These are phyloP conservation scores for Saguinus imperator DNA, from an alignment of 2,113 vertebrate genomes.

Conservation along the genomic window DNA sequence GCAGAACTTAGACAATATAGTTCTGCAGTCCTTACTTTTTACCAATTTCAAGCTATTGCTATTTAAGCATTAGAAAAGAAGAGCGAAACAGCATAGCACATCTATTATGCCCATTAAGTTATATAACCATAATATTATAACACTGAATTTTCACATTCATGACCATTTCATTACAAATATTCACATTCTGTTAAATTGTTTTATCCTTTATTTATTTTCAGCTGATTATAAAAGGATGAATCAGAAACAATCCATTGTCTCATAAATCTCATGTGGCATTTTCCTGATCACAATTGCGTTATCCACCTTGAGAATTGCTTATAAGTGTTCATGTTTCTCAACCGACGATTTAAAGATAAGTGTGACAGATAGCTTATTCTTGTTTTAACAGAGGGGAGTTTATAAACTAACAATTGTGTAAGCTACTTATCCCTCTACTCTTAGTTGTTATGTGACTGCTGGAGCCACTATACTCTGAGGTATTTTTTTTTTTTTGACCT, in stretches of 20 bases:
- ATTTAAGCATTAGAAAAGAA: background rate
- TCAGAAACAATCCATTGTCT: background rate
- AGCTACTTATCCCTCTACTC: background rate
- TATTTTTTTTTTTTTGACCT: background rate
- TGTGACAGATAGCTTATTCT: background rate
- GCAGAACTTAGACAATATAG: background rate
- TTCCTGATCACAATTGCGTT: background rate
- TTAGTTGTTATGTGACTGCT: background rate
- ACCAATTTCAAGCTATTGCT: background rate
- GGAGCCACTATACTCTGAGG: background rate
- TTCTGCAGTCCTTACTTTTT: background rate
- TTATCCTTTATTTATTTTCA: background rate
- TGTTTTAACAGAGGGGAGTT: background rate
- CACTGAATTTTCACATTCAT: background rate
- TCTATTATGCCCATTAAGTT: background rate
- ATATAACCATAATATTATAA: background rate
- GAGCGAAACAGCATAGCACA: background rate
- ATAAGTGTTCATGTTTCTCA: background rate
- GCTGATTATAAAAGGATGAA: background rate
- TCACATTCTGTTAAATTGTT: background rate
- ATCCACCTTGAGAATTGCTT: background rate
- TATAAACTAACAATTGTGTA: background rate
- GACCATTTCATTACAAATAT: background rate
- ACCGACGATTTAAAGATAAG: background rate
- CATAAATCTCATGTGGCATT: background rate